Evolutionary conservation across 2,888 invertebrate species (phyloP).

Genomic region (Pocota personata): DNA sequence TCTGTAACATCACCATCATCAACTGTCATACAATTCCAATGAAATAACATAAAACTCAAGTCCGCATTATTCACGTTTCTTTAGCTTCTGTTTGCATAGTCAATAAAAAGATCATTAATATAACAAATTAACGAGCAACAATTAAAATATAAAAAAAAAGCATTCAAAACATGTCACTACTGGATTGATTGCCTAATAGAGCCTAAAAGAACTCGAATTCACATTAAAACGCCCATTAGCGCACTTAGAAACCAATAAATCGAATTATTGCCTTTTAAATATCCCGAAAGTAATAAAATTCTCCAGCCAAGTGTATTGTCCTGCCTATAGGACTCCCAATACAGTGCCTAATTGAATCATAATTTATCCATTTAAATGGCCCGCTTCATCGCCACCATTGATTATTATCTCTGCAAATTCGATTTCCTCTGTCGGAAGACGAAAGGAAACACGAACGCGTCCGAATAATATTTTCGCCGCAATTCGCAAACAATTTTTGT

Average conservation of each 20-base stretch:
- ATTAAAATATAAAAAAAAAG: constrained; percentile 6
- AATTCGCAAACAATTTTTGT: constrained; percentile 53
- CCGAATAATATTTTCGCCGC: constrained; percentile 44
- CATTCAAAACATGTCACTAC: constrained; percentile 51
- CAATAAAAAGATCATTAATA: neutral
- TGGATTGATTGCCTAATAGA: constrained; percentile 53
- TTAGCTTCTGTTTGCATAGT: neutral
- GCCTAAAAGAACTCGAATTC: constrained; percentile 29
- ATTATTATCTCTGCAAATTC: constrained; percentile 67
- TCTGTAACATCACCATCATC: no score
- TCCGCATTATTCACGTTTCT: neutral
- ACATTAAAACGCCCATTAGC: constrained; percentile 57
- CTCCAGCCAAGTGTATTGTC: constrained; percentile 33
- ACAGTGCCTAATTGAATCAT: constrained; percentile 60
- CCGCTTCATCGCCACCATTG: constrained; percentile 48
- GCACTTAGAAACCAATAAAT: constrained; percentile 54
- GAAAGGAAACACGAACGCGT: constrained; percentile 8
- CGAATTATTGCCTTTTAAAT: constrained; percentile 67
- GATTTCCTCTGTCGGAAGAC: constrained; percentile 20
- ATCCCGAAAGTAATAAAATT: constrained; percentile 57
- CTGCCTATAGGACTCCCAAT: constrained; percentile 12
- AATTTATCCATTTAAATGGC: constrained; percentile 62
- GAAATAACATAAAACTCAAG: neutral
- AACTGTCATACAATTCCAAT: neutral
- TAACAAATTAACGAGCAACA: constrained; percentile 12